Evolutionary conservation across 2,888 invertebrate genomes (phyloP).

Genomic region (Epistrophe grossulariae): DNA sequence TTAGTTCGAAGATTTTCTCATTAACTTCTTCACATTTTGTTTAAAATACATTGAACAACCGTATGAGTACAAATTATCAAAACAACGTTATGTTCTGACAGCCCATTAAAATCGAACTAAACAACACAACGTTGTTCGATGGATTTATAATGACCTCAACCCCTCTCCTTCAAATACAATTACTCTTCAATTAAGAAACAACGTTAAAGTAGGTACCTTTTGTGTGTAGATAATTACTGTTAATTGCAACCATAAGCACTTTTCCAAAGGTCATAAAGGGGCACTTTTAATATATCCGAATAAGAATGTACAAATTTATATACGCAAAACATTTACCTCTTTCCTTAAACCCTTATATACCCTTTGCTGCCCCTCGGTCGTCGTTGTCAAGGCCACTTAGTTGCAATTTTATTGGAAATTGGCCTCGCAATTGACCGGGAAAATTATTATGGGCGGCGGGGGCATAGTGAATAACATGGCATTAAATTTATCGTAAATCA

Average conservation of each 20-base stretch:
- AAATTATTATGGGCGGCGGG: constrained; percentile 50
- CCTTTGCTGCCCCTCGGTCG: no score
- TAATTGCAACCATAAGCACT: constrained; percentile 52
- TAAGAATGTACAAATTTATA: constrained; percentile 39
- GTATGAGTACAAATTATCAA: not conserved
- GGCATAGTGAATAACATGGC: constrained; percentile 31
- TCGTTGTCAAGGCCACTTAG: constrained; percentile 27
- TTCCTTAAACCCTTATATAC: not conserved
- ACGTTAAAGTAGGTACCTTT: not conserved
- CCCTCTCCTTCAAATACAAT: constrained; percentile 6
- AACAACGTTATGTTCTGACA: not conserved
- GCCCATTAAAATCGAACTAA: not conserved
- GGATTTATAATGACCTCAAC: constrained; percentile 25
- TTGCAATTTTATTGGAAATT: constrained; percentile 52
- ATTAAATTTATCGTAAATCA: constrained; percentile 64
- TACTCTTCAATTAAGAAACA: constrained; percentile 23
- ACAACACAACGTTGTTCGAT: not conserved
- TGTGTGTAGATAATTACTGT: constrained; percentile 47
- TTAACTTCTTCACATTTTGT: no score
- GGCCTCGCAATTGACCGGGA: constrained; percentile 53
- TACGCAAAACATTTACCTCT: constrained; percentile 17
- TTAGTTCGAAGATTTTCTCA: no score
- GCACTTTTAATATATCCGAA: constrained; percentile 48
- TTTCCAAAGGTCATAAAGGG: constrained; percentile 37
- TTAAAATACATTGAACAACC: not conserved